Base-by-base conservation (phyloP, 2,797 vertebrate genomes). In the Diplodus sargus region DNA sequence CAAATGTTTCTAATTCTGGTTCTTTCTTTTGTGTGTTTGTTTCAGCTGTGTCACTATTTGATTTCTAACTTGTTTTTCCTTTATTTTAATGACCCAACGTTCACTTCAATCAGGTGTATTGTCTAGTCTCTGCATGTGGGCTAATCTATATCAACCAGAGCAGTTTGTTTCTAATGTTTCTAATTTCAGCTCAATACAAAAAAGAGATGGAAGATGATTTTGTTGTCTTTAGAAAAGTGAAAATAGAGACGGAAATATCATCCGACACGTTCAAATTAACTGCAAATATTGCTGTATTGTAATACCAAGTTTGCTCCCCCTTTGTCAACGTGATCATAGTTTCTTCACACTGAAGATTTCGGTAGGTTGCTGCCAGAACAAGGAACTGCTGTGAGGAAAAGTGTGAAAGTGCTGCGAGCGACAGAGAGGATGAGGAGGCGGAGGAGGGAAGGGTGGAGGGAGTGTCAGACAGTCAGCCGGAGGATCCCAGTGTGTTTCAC, bases 381-480 rank as follows among this genome's bases (percentile, higher is more conserved):
- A 54, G 66, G 6, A 71, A 52, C 12, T 72, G 79, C 22, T 69
- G 65, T 52, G 48, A 80, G 74, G 66, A 79, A 79, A 81, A 64
- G 84, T 87, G 90, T 79, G 85, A 89, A 85, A 83, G 51, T 5
- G 66, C 89, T 74, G 45, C 67, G 48, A 61, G 83, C 15, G 43
- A 85, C 80, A 68, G 75, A 71, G 51, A 54, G 68, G 70, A 54
- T 22, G 78, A 84, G 74, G 74, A 28, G 28, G 28, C 28, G 28
- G 76, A 74, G 68, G 74, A 34, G 76, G 57, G 76, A 82, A 78
- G 48, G 62, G 39, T 78, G 70, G 48, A 23, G 53, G 74, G 77
- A 65, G 77, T 83, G 87, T 78, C 79, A 91, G 86, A 85, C 65
- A 47, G 30, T 67, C 8, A 75, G 75, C 75, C 39, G 70, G 48